Base-by-base conservation (phyloP, 2,113 vertebrate genomes). In the Sceloporus undulatus region DNA sequence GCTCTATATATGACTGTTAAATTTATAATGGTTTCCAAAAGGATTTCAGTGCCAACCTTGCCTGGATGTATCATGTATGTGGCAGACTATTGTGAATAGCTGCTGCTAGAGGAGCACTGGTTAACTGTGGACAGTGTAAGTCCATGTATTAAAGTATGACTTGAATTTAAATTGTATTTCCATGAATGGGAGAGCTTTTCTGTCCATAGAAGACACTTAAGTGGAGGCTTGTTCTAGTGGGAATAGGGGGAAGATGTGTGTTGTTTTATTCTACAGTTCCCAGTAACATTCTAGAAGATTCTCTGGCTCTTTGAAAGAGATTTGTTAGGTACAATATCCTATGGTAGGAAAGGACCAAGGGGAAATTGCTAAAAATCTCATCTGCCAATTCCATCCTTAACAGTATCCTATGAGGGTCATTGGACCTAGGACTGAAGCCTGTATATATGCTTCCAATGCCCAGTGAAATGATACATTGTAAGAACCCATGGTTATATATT, bases 11-110 rank as follows among this genome's bases (percentile, higher is more conserved):
- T 62, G 59, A 62, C 16, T 13, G 13, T 62, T 62, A 62, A 4
- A 62, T 68, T 42, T 16, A 27, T 34, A 21, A 38, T 16, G 1
- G 0, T 14, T 0, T 40, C 9, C 1, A 0, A 19, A 13, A 29
- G 5, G 48, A 0, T 0, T 0, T 0, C 0, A 1, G 10, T 18
- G 14, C 18, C 80, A 40, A 29, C 0, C n/a, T 54, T 1, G 7
- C 52, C 82, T 5, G 25, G 0, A 56, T 42, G 52, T 70, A 13
- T 13, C 9, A 59, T 59, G 56, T 59, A 59, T 16, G 14, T 59
- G 9, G 56, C 56, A 70, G 66, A 82, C 29, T 13, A 14, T 25
- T 38, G 13, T 66, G 70, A 27, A 3, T 38, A 4, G 2, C 9
- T 82, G 80, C 14, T 82, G 21, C 71, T 9, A 14, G 13, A 73